Conservation (phyloP, 2,113 vertebrate genomes). For the Dasyurus viverrinus region DNA sequence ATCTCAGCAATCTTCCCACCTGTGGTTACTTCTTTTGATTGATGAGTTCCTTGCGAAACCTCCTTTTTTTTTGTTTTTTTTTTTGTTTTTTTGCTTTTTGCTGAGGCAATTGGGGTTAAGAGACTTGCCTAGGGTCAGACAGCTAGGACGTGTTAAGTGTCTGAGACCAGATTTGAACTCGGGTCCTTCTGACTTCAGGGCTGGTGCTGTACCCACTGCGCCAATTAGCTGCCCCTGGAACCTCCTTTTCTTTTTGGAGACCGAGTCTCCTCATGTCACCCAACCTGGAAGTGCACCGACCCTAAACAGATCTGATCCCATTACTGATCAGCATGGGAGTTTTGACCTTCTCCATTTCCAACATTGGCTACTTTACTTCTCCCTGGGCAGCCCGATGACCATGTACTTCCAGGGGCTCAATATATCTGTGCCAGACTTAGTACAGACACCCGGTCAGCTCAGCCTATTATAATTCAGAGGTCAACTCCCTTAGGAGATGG, state of each 20-base stretch:
- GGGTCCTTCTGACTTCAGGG: too few relatives aligned
- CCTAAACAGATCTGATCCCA: neutral
- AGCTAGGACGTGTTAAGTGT: too few relatives aligned
- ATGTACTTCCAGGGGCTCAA: neutral
- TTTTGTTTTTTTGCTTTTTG: too few relatives aligned
- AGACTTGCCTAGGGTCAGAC: too few relatives aligned
- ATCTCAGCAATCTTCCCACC: neutral
- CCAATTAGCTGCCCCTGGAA: neutral
- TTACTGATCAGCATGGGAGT: neutral
- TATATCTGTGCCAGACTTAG: neutral
- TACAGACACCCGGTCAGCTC: neutral
- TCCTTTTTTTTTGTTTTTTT: too few relatives aligned
- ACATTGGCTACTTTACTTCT: neutral
- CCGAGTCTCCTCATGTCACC: neutral
- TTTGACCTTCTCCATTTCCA: neutral
- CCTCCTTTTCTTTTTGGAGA: neutral
- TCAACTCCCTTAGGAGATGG: neutral
- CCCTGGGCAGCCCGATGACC: neutral
- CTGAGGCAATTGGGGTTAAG: too few relatives aligned
- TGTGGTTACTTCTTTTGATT: neutral
- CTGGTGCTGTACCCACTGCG: too few relatives aligned
- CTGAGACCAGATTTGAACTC: too few relatives aligned
- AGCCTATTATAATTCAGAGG: neutral
- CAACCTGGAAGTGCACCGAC: neutral
- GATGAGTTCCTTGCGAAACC: neutral